Conservation (phyloP, 30 jellyfish, hydroid and myxozoan genomes). For the Aurelia sp. region DNA sequence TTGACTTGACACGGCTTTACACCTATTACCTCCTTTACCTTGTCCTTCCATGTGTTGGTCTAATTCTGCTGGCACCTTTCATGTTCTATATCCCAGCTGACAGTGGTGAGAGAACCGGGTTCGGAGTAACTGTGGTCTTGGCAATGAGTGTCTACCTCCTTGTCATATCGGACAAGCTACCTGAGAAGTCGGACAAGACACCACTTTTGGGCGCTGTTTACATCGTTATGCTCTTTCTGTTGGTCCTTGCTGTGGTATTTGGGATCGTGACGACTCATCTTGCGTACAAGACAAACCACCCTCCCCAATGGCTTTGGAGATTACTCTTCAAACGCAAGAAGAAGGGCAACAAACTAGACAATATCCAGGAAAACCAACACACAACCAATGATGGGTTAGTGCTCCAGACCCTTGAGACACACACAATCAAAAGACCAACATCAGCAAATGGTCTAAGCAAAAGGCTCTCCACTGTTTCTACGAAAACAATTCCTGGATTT, state of each 20-base stretch:
- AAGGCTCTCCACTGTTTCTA: constrained; percentile 1
- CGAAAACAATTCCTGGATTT: constrained; percentile 1
- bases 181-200: constrained; percentile 89
- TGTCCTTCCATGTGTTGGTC: constrained; percentile 81
- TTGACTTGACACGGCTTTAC: constrained; percentile 50
- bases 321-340: constrained; percentile 21
- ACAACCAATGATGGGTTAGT: constrained; percentile 36
- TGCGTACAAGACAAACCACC: constrained; percentile 49
- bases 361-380: constrained; percentile 29
- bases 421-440: neutral
- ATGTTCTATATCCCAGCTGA: constrained; percentile 87
- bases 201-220: constrained; percentile 85
- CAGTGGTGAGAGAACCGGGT: constrained; percentile 93
- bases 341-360: neutral
- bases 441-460: neutral
- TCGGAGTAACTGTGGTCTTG: constrained; percentile 83
- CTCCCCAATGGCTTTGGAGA: constrained; percentile 70
- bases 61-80: constrained; percentile 55
- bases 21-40: constrained; percentile 72
- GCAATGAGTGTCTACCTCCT: constrained; percentile 87
- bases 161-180: constrained; percentile 89
- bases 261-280: constrained; percentile 55
- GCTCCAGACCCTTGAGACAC: constrained; percentile 6
- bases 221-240: constrained; percentile 57
- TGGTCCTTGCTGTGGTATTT: constrained; percentile 49